Base-by-base conservation (phyloP, 2,113 vertebrate genomes). In the Dipodomys merriami region DNA sequence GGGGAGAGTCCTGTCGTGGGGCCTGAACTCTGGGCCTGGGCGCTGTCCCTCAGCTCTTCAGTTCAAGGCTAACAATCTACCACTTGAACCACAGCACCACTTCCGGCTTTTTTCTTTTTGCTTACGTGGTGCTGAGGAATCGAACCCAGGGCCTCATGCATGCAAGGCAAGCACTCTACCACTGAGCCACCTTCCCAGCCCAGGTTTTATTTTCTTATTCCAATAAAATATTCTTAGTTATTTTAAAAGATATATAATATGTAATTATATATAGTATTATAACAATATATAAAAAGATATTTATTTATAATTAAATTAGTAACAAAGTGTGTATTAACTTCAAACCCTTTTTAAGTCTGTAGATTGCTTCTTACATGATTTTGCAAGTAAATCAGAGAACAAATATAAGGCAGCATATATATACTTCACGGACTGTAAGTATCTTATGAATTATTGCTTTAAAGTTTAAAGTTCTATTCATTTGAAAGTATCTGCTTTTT, bases 381-480 rank as follows among this genome's bases (percentile, higher is more conserved):
- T 99, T 98, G 98, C 98, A 88, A 79, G 39, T 92, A 99, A 98
- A 97, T 98, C 98, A 68, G 98, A 98, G 60, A 98, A 98, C 95
- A 99, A 98, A 96, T 99, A 99, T 93, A 99, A 99, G 98, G 98
- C 98, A 93, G 99, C 99, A 0, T 99, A 99, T 23, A 97, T 99
- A 92, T 99, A 99, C 98, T 99, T 99, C 97, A 99, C 99, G 79
- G 99, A 99, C 97, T 99, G 99, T 99, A 98, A 99, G 99, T 99
- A 96, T 64, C 44, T 76, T 88, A 68, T 64, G 88, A 27, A 57
- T 95, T 86, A 84, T 0, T 93, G 44, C 60, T 74, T 93, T 64
- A 8, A 29, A 91, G 0, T 92, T 62, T 68, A 33, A 90, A 88
- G 91, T 73, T 25, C 62, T 89, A 19, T 64, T 86, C 46, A 46